phyloP scores from a whole-genome alignment of 1,140 invertebrate genomes.

The Drosophila murphyi region DNA sequence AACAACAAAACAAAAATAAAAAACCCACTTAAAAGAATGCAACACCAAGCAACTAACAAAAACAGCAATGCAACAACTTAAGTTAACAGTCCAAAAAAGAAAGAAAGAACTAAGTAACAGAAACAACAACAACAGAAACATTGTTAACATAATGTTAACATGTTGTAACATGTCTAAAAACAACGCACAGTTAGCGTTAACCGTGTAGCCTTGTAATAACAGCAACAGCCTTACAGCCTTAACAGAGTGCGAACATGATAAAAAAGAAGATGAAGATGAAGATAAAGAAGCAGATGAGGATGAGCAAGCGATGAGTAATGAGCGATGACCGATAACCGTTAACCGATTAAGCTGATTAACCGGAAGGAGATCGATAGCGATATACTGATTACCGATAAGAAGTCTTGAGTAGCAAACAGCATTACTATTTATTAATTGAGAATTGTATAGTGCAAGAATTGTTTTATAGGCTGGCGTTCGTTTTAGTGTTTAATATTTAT shows the following conservation, averaged over 20 bases:
- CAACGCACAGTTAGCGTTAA: slow-evolving; percentile 61
- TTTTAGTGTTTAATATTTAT: slow-evolving; percentile 80
- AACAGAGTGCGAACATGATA: background rate
- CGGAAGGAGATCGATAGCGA: slow-evolving; percentile 15
- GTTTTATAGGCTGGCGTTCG: slow-evolving; percentile 65
- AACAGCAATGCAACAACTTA: slow-evolving; percentile 36
- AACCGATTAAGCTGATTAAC: background rate
- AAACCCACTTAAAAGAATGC: background rate
- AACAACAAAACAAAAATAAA: slow-evolving; percentile 20
- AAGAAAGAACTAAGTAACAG: background rate
- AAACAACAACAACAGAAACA: slow-evolving; percentile 8
- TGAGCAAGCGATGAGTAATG: background rate
- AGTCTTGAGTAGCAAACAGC: slow-evolving; percentile 69
- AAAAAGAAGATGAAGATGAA: slow-evolving; percentile 10
- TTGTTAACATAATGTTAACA: background rate
- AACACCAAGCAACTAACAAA: slow-evolving; percentile 38
- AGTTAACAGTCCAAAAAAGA: slow-evolving; percentile 45
- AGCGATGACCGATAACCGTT: slow-evolving; percentile 3
- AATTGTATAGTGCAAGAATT: slow-evolving; percentile 61
- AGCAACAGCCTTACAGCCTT: slow-evolving; percentile 30
- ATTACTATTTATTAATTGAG: slow-evolving; percentile 81
- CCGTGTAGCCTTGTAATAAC: slow-evolving; percentile 37
- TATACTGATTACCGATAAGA: slow-evolving; percentile 45
- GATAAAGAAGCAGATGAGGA: background rate
- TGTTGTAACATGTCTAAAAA: slow-evolving; percentile 3